Evolutionary conservation across 2,888 invertebrate species (phyloP).

Genomic region (Thysanoteuthis rhombus): DNA sequence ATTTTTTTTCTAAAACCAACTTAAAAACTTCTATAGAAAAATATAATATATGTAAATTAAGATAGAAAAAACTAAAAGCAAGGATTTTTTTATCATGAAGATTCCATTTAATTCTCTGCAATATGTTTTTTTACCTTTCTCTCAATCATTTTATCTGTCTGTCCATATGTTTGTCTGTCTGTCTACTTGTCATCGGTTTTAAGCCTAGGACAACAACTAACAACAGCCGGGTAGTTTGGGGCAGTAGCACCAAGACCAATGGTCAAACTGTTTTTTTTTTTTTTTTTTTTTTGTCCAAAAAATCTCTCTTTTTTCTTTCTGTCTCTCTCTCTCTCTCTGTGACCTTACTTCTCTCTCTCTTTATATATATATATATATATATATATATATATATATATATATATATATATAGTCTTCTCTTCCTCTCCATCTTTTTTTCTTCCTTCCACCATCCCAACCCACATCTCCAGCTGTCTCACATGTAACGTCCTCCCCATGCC

Average conservation of each 20-base stretch:
- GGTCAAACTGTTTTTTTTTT: background rate
- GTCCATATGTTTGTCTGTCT: background rate
- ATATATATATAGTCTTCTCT: background rate
- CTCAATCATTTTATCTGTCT: background rate
- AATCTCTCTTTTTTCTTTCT: background rate
- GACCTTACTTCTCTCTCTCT: background rate
- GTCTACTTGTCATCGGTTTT: background rate
- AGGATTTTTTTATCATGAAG: background rate
- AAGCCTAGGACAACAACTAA: background rate
- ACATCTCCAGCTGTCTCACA: slow-evolving; percentile 15
- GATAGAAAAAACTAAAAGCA: too few species aligned
- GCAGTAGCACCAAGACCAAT: background rate
- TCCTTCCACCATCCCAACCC: background rate
- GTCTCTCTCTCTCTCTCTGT: background rate
- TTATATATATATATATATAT: background rate
- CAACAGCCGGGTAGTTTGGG: slow-evolving; percentile 1
- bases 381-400: background rate
- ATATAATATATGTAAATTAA: too few species aligned
- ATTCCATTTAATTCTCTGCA: background rate
- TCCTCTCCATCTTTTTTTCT: slow-evolving; percentile 16
- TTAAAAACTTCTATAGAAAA: too few species aligned
- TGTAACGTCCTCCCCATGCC: slow-evolving; percentile 27
- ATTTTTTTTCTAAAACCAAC: too few species aligned
- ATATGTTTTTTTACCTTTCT: background rate
- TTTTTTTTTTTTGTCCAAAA: background rate